Base-by-base conservation (phyloP, 2,888 invertebrate genomes). In the Melanostoma mellinum region DNA sequence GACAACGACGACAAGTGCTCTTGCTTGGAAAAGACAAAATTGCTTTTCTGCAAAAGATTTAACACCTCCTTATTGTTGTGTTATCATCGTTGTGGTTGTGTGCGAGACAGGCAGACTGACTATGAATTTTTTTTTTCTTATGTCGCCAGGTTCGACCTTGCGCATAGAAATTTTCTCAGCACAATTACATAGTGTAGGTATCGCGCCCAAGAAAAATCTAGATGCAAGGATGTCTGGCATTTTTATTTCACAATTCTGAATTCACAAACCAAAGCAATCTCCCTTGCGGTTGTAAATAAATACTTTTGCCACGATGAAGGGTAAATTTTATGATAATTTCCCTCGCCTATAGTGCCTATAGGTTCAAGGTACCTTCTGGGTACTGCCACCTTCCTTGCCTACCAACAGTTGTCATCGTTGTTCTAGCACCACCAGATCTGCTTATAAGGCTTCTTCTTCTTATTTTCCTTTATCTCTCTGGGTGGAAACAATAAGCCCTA, bases 221-320 rank as follows among this genome's bases (percentile, higher is more conserved):
- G 53, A 63, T 50, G 78, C 82, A 82, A 77, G 72, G 82, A 78
- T 81, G 82, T 78, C 82, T 82, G 65, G 65, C 60, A 61, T 30
- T 33, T 6, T 44, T 9, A 20, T 38, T 20, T 20, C 5, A 53
- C 33, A 3, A 30, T 48, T 20, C 20, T 20, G 20, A 20, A 52
- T 20, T 6, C 10, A 10, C n/a, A 53, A 10, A 52, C 9, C 56
- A 63, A 63, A 74, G 61, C 72, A 68, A 72, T 67, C 44, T 53
- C 63, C 72, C 71, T 38, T 84, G 74, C 50, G 77, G 69, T 79
- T 75, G 10, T 36, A 36, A 5, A 20, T 46, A 36, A 3, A 5
- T 60, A 42, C 32, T 35, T 53, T 33, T 71, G 52, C 68, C 65
- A 61, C 55, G 38, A 74, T 53, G 38, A 33, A 40, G 52, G 46